Evolutionary conservation across 2,113 vertebrate species (phyloP).

Genomic region (Theristicus caerulescens): DNA sequence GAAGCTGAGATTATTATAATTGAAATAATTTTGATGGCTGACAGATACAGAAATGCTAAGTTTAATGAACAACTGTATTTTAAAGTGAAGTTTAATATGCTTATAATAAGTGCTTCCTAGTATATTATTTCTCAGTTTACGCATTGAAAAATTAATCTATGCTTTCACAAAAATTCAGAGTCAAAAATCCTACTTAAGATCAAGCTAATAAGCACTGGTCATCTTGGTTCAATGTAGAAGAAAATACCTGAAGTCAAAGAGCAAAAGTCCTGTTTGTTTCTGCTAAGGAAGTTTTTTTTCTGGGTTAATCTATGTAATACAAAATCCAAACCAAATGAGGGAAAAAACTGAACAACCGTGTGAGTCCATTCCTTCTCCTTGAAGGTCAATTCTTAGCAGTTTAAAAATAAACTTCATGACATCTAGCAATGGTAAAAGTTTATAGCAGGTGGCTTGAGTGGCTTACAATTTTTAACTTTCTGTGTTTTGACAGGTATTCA

Average conservation of each 20-base stretch:
- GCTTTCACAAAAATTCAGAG: not conserved
- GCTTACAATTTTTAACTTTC: not conserved
- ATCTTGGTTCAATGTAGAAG: not conserved
- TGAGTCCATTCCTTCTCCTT: not conserved
- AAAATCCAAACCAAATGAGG: not conserved
- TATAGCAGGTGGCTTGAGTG: not conserved
- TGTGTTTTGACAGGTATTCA: conserved; percentile 75
- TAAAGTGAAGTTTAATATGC: not conserved
- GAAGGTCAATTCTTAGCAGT: not conserved
- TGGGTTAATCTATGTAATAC: not conserved
- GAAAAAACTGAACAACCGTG: not conserved
- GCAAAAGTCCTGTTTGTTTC: not conserved
- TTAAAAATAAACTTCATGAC: not conserved
- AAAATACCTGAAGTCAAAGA: not conserved
- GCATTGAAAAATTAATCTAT: not conserved
- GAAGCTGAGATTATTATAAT: not conserved
- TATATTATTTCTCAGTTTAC: not conserved
- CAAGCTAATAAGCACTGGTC: not conserved
- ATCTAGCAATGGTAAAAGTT: not conserved
- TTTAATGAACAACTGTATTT: not conserved
- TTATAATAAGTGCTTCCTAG: not conserved
- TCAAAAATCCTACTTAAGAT: not conserved
- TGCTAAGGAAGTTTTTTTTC: not conserved
- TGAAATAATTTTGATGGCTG: not conserved
- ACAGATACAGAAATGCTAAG: not conserved